Base-by-base conservation (phyloP, 1,140 invertebrate species). In the Hyles euphorbiae region DNA sequence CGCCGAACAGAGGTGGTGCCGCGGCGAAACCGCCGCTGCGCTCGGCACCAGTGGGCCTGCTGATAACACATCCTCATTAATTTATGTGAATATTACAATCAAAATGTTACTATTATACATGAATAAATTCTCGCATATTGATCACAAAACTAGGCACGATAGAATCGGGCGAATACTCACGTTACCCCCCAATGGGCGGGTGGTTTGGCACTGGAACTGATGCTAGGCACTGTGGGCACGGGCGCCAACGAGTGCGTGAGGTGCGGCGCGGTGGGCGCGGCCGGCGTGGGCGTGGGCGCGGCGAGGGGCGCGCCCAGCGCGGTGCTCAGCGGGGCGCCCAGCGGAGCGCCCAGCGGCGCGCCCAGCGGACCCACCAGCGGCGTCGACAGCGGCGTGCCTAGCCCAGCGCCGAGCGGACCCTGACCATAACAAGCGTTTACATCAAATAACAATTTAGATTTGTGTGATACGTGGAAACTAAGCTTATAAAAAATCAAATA, bases 1-100 rank as follows among this genome's bases (percentile, higher is more conserved):
- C 90, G 33, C 93, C 91, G 75, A 94, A 95, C 85, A 94, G 90
- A 51, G 91, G 93, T 36, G 91, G 92, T 46, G 86, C 72, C 66
- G 88, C 62, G 68, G 83, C 64, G 45, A 88, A 87, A 7, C 72
- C 87, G 44, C 73, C 63, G 6, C 84, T 63, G 10, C 91, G 85
- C 45, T 89, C 89, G 4, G 87, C 63, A 33, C 71, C 73, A 22
- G 82, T 68, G 53, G 83, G 67, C 63, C 90, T 84, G 67, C 80
- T 86, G 76, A 52, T 73, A 78, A 48, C 7, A 22, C n/a, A 48
- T n/a, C 2, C 10, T 10, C 46, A 8, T 40, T 40, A 40, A 5
- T 40, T 40, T 40, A 40, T 40, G 22, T 22, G 22, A 22, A 22
- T 22, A 22, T 22, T 22, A 22, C 22, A 22, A 22, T 22, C 22